phyloP scores from a whole-genome alignment of 2,888 invertebrate species.

The Parascotia fuliginaria region DNA sequence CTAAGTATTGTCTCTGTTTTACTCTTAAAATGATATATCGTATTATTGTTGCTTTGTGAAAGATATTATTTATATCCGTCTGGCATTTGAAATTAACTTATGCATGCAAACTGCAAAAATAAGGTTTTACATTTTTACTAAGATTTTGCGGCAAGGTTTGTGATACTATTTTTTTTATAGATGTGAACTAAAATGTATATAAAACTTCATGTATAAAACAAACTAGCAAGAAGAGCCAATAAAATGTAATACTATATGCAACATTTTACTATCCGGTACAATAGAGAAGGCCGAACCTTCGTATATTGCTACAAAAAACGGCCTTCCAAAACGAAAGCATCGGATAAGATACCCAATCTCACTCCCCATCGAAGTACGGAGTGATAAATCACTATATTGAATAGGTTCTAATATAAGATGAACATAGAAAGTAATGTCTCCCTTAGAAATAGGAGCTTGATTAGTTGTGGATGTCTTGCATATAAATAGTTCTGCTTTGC shows the following conservation, averaged over 20 bases:
- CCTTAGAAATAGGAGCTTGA: conserved; percentile 30
- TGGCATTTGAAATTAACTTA: conserved; percentile 5
- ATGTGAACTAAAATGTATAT: too few species aligned
- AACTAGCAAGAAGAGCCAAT: not conserved
- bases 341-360: conserved; percentile 39
- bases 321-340: conserved; percentile 30
- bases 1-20: conserved; percentile 38
- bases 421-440: conserved; percentile 28
- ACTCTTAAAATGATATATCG: conserved; percentile 33
- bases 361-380: conserved; percentile 27
- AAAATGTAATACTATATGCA: not conserved
- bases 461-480: conserved; percentile 47
- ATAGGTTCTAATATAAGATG: conserved; percentile 47
- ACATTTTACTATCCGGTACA: not conserved
- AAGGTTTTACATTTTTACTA: not conserved
- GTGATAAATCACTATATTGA: conserved; percentile 50
- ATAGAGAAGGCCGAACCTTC: not conserved
- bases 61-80: conserved; percentile 5
- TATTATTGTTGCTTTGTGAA: conserved; percentile 18
- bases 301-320: conserved; percentile 33
- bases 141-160: too few species aligned
- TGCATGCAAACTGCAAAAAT: not conserved
- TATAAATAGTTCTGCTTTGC: conserved; percentile 49
- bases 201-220: too few species aligned
- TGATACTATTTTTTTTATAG: too few species aligned